These are phyloP conservation scores for Stenichneumon culpator DNA, from an alignment of 2,888 invertebrate species.

Conservation along the genomic window DNA sequence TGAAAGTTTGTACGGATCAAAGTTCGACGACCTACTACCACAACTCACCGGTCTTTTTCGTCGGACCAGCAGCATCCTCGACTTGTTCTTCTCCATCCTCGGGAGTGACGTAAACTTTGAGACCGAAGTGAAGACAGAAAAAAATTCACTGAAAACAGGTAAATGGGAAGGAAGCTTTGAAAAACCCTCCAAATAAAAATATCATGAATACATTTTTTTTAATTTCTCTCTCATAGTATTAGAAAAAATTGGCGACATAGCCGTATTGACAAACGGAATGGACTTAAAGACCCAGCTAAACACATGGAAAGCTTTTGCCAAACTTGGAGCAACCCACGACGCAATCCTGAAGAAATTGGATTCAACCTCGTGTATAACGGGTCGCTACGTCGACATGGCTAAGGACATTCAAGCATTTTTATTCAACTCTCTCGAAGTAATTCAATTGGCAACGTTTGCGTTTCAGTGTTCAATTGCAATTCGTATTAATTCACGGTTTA, in stretches of 20 bases:
- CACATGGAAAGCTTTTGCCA: constrained; percentile 79
- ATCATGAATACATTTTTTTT: constrained; percentile 39
- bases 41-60: constrained; percentile 77
- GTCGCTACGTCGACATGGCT: constrained; percentile 46
- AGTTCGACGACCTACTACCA: constrained; percentile 72
- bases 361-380: constrained; percentile 47
- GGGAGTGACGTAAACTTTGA: constrained; percentile 75
- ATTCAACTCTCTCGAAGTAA: constrained; percentile 53
- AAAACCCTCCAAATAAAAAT: neutral
- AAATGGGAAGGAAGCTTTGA: neutral
- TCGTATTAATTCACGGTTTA: constrained; percentile 24
- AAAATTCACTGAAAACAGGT: constrained; percentile 38
- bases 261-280: constrained; percentile 74
- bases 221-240: constrained; percentile 71
- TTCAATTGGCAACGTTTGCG: constrained; percentile 15
- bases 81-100: constrained; percentile 76
- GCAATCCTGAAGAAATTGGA: constrained; percentile 34
- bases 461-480: neutral
- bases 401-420: constrained; percentile 55
- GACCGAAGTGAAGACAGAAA: constrained; percentile 32
- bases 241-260: constrained; percentile 76
- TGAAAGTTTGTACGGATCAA: constrained; percentile 71
- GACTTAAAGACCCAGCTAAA: constrained; percentile 79
- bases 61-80: constrained; percentile 75
- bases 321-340: constrained; percentile 73